phyloP scores from a whole-genome alignment of 1,140 invertebrate species.

The Aphis gossypii region DNA sequence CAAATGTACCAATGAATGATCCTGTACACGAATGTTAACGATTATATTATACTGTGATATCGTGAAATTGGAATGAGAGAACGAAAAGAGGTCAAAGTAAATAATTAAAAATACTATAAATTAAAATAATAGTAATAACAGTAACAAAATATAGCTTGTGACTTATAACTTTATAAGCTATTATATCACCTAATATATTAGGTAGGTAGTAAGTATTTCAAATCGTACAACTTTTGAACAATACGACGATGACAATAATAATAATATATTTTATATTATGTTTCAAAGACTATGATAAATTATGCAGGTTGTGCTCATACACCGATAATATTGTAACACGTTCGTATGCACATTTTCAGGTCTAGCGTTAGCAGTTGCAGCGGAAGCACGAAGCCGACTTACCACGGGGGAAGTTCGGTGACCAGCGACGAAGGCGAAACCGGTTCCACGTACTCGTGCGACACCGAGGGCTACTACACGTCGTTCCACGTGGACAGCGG shows the following conservation, averaged over 20 bases:
- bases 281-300: too few species aligned
- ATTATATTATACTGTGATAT: not conserved
- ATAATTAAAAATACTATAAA: not conserved
- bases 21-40: not conserved
- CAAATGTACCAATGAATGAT: not conserved
- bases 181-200: too few species aligned
- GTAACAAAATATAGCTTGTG: not conserved
- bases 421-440: slow-evolving; percentile 90
- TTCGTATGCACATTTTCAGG: slow-evolving; percentile 63
- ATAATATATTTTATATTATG: too few species aligned
- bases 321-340: not conserved
- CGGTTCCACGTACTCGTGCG: slow-evolving; percentile 92
- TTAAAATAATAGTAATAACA: not conserved
- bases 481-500: slow-evolving; percentile 96
- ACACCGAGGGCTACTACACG: slow-evolving; percentile 96
- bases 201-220: not conserved
- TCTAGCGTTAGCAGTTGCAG: slow-evolving; percentile 74
- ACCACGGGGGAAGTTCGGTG: slow-evolving; percentile 76
- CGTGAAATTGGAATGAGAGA: not conserved
- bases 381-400: slow-evolving; percentile 59
- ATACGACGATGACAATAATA: too few species aligned
- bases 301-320: not conserved
- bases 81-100: not conserved
- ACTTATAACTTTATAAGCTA: too few species aligned
- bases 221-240: not conserved